Evolutionary conservation across 2,113 vertebrate genomes (phyloP).

Genomic region (Naja naja): DNA sequence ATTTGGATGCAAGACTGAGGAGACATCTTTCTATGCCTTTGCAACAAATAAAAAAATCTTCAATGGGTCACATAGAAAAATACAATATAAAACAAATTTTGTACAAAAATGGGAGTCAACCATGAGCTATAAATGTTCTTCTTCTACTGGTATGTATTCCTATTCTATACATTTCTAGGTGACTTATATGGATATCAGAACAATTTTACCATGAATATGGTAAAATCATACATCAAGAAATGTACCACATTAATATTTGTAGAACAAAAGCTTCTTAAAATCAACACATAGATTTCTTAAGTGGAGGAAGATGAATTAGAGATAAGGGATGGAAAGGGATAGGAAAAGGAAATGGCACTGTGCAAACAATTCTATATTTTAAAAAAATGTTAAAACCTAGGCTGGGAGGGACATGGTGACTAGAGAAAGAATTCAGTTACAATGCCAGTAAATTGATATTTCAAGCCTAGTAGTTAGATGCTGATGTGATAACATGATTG

Average conservation of each 20-base stretch:
- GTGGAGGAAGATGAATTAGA: neutral
- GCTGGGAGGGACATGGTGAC: neutral
- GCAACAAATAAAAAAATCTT: neutral
- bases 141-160: neutral
- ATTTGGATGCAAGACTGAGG: neutral
- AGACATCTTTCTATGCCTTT: neutral
- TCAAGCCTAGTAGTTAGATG: neutral
- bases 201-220: neutral
- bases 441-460: neutral
- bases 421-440: neutral
- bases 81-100: neutral
- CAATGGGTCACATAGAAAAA: neutral
- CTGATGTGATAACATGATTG: neutral
- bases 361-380: neutral
- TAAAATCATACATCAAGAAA: neutral
- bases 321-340: neutral
- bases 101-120: neutral
- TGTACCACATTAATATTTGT: neutral
- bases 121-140: neutral
- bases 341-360: neutral
- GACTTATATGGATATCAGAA: neutral
- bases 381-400: neutral
- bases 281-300: neutral
- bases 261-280: neutral
- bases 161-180: neutral